Percentiles rank a stretch among this genome's conserved stretches.
Evolutionary conservation across 2,113 vertebrate genomes (phyloP).

Genomic region (Ictalurus punctatus): DNA sequence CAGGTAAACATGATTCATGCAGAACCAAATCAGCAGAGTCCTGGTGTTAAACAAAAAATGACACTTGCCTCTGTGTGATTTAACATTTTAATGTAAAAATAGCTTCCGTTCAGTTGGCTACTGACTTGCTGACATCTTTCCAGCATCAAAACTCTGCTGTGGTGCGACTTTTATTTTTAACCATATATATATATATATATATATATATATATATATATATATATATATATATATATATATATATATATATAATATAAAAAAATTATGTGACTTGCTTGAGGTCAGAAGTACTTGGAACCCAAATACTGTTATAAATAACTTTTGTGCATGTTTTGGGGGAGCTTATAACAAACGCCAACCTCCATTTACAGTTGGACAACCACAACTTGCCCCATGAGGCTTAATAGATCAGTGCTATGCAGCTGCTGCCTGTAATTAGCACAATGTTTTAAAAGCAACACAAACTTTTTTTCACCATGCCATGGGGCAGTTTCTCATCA

Average conservation of each 20-base stretch:
- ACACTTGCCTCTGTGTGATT: not conserved
- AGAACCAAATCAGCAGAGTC: not conserved
- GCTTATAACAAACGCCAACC: not conserved
- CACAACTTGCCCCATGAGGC: not conserved
- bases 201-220: not conserved
- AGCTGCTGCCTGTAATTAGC: not conserved
- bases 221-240: not conserved
- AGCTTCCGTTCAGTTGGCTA: not conserved
- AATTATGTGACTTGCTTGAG: not conserved
- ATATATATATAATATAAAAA: not conserved
- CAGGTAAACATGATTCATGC: not conserved
- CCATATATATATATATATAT: not conserved
- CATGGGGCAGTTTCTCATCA: not conserved
- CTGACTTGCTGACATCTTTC: not conserved
- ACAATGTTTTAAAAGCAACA: not conserved
- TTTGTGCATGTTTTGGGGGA: not conserved
- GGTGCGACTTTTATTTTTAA: not conserved
- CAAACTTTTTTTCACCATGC: not conserved
- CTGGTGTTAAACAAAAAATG: not conserved
- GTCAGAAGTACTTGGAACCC: not conserved
- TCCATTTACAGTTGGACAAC: not conserved
- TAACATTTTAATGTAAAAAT: not conserved
- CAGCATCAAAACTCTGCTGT: not conserved
- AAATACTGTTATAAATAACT: not conserved
- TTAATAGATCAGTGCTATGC: not conserved